Conservation (phyloP, 2,888 invertebrate species). For the Tetramorium bicarinatum region DNA sequence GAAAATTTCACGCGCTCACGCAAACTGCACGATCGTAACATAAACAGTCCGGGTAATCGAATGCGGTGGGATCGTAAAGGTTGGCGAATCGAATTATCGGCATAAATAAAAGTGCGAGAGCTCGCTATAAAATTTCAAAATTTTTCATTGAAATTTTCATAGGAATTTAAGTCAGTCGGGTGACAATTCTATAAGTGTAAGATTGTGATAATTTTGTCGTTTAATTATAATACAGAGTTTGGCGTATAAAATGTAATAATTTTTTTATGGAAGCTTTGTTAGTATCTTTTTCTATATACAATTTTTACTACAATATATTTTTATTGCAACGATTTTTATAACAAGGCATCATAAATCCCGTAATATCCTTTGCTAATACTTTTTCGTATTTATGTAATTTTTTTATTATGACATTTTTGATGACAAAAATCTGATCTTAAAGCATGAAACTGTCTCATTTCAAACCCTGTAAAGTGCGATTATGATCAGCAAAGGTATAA, state of each 20-base stretch:
- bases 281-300: neutral
- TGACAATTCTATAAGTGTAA: neutral
- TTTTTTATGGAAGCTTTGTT: neutral
- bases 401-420: neutral
- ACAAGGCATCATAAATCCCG: neutral
- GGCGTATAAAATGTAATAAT: neutral
- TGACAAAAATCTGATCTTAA: neutral
- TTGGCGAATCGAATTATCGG: conserved; percentile 1
- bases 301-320: too few species aligned
- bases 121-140: neutral
- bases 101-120: neutral
- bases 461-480: neutral
- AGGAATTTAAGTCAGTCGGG: neutral
- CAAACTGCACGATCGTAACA: neutral
- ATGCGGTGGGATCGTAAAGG: neutral
- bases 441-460: conserved; percentile 27
- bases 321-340: neutral
- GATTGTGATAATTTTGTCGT: neutral
- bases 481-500: conserved; percentile 8
- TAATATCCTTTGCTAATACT: neutral
- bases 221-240: neutral
- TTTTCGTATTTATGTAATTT: neutral
- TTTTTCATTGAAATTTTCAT: conserved; percentile 8
- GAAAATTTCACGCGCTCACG: conserved; percentile 33
- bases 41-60: conserved; percentile 28